Evolutionary conservation across 2,797 vertebrate genomes (phyloP), one percentile per base, ranked within the genome.

Genomic region (Anniella stebbinsi): DNA sequence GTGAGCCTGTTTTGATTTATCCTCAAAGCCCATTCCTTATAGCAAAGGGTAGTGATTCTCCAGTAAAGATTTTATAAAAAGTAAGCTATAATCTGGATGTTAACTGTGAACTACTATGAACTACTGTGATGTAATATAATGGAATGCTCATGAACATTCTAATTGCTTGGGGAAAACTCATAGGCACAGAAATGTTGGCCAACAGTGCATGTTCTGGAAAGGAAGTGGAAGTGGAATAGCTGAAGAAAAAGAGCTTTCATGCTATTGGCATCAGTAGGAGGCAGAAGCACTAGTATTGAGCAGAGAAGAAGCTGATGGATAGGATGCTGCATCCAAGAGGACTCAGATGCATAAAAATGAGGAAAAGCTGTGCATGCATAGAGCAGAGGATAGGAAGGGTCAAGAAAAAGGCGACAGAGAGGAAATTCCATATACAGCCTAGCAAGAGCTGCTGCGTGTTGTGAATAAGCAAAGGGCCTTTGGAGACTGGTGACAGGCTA

Each of bases 1-100:
- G 83, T 45, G 48, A 84, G 57, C 70, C 48, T 87, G 72, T 87
- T 90, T 76, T 87, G 73, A 83, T 30, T 84, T 78, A 8, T 84
- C 66, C 57, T 83, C 63, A 87, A 41, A n/a, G 66, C 25, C 60
- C 48, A 2, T 54, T 77, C 45, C 86, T 82, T 77, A n/a, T 41
- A 77, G 86, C 6, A 83, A 73, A 69, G 30, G 15, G 60, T 41
- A 54, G 25, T 30, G 28, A 51, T 36, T 69, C 12, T 17, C 63
- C 66, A 69, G 60, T 66, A 38, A n/a, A 57, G 12, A 38, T 88
- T 69, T 67, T 28, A 80, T 48, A 70, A 77, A 76, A 2, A 38
- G 73, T 25, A 89, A 41, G 2, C 38, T 88, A 30, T 63, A 57
- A 70, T 81, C 1, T 30, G 23, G 1, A 45, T 15, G 30, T n/a